Evolutionary conservation across 2,113 vertebrate species (phyloP).

Genomic region (mouse (Mus musculus)): GRCm39 chr5:105696501-105697000

Average conservation of each 20-base stretch:
- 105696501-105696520: too few species aligned
- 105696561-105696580: neutral
- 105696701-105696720: neutral
- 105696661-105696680: neutral
- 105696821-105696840: neutral
- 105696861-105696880: neutral
- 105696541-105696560: neutral
- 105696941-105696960: neutral
- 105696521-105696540: neutral
- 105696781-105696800: conserved; percentile 26
- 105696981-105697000: neutral
- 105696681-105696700: neutral
- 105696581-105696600: neutral
- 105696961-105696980: neutral
- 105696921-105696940: neutral
- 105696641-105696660: neutral
- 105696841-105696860: neutral
- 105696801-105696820: neutral
- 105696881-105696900: neutral
- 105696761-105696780: neutral
- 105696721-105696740: neutral
- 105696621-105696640: neutral
- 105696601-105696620: neutral
- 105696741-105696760: neutral
- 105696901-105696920: neutral